These are phyloP conservation scores for Fringilla coelebs DNA, from an alignment of 2,797 vertebrate species.

Conservation along the genomic window DNA sequence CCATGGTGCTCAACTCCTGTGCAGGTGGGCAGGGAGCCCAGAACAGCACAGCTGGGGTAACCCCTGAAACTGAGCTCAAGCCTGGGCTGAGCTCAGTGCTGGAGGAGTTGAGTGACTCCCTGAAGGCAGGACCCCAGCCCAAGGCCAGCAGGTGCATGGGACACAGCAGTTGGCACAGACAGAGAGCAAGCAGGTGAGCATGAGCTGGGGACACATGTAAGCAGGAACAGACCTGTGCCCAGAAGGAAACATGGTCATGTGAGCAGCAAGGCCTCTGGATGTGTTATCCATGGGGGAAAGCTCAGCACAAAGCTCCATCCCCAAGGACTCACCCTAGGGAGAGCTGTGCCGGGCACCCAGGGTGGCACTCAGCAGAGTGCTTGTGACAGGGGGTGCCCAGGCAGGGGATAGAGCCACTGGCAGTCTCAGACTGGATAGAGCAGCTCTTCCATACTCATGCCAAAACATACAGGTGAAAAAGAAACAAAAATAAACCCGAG, in stretches of 20 bases:
- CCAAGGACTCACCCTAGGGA: neutral
- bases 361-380: accelerated
- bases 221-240: neutral
- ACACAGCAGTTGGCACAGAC: neutral
- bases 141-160: accelerated
- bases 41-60: neutral
- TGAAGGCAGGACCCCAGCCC: neutral
- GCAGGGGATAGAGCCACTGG: neutral
- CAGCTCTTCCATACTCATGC: neutral
- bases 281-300: accelerated
- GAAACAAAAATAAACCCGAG: neutral
- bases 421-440: neutral
- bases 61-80: neutral
- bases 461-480: neutral
- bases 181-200: neutral
- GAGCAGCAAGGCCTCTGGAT: neutral
- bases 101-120: neutral
- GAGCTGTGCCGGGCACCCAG: accelerated
- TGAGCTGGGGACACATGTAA: accelerated
- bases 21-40: neutral
- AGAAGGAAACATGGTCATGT: accelerated
- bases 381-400: neutral
- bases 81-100: accelerated
- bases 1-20: neutral
- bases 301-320: neutral